Evolutionary conservation across 2,888 invertebrate species (phyloP), one percentile per base, ranked within the genome.

Genomic region (Synanthedon vespiformis): DNA sequence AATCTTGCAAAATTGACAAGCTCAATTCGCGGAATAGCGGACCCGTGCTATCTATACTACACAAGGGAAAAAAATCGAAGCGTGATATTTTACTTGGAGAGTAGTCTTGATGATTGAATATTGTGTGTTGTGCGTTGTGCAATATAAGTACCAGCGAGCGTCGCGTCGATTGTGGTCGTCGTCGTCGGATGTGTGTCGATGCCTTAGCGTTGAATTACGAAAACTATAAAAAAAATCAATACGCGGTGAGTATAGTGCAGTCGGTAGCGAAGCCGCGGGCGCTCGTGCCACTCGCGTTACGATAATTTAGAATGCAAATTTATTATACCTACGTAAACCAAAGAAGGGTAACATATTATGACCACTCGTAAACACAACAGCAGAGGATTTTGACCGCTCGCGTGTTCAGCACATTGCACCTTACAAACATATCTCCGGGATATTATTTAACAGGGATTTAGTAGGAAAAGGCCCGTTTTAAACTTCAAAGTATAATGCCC

Each of bases 231-330:
- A 64, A 66, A 61, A 56, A 50, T 53, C 51, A 50, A 16, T 53
- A 62, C 68, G 70, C 65, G 70, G 57, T 56, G 71, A 65, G 61
- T 63, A 51, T 54, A 66, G 66, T 63, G 64, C 58, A 55, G 61
- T 75, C 80, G 70, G 86, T 84, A 84, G 85, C 85, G 64, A 64
- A 59, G 80, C 84, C 82, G 58, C 67, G 57, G 80, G 85, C 82
- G 75, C 79, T 79, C 84, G 85, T 85, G 86, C 78, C 74, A 65
- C 70, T 75, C 76, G 69, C 73, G 82, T 73, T 78, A 79, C 77
- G 34, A 34, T 34, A 83, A 86, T 86, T 85, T 83, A 63, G 63
- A 73, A 83, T 84, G 82, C 78, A 79, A 85, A 84, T 83, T 79
- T 64, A 61, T 66, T 74, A 67, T 75, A 16, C 16, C 16, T 16